A percentile compares a stretch with the other conserved stretches of the same genome.
phyloP scores from a whole-genome alignment of 2,113 vertebrate species.

The Percina caprodes region DNA sequence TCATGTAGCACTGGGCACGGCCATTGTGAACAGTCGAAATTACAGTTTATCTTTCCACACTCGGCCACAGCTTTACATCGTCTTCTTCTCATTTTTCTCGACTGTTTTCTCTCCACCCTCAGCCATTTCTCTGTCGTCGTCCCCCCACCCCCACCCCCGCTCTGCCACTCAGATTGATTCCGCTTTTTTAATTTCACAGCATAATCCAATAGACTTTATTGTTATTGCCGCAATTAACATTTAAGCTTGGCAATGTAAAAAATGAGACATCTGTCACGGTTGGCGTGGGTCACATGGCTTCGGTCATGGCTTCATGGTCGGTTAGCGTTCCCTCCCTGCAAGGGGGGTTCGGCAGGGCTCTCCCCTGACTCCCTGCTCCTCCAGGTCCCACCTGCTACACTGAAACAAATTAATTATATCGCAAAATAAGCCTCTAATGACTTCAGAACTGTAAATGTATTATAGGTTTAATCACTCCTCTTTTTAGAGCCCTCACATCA shows the following conservation, averaged over 20 bases:
- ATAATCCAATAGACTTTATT: conserved; percentile 80
- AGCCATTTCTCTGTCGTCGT: background rate
- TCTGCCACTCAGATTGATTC: conserved; percentile 65
- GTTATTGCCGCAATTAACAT: conserved; percentile 78
- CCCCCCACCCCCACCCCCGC: background rate
- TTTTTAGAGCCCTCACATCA: conserved; percentile 24
- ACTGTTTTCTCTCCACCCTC: conserved; percentile 27
- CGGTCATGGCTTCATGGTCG: conserved; percentile 35
- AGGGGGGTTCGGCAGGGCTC: background rate
- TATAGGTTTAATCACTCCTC: conserved; percentile 57
- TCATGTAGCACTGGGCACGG: conserved; percentile 24
- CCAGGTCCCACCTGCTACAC: conserved; percentile 64
- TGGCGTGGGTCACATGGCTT: conserved; percentile 55
- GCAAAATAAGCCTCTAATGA: conserved; percentile 66
- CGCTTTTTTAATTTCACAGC: conserved; percentile 73
- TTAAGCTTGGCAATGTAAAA: conserved; percentile 67
- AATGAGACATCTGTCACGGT: conserved; percentile 72
- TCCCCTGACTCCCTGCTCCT: conserved; percentile 51
- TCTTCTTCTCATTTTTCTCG: conserved; percentile 50
- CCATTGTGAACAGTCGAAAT: conserved; percentile 29
- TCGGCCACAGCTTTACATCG: conserved; percentile 22
- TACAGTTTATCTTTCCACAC: conserved; percentile 41
- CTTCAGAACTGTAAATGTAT: conserved; percentile 65
- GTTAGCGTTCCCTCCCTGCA: conserved; percentile 32
- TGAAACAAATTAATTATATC: conserved; percentile 69